Base-by-base conservation (phyloP, 2,888 invertebrate species). In the Lutraria lutraria region DNA sequence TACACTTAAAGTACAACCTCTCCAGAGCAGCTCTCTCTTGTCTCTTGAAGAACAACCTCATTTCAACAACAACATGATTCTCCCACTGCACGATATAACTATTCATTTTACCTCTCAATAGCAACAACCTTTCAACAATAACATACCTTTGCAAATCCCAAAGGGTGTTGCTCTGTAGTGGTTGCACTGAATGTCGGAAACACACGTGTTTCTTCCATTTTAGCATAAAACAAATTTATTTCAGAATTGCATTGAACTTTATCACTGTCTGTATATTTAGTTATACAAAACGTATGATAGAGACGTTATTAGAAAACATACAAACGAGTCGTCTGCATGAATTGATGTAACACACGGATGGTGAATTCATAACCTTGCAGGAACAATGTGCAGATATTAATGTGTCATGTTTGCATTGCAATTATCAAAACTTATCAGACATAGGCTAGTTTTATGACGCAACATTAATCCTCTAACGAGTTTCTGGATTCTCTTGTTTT, bases 401-500 rank as follows among this genome's bases (percentile, higher is more conserved):
- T 31, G 25, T 34, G 76, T 16, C 76, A 31, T 76, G 76, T 31
- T 76, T 76, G 15, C 34, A 16, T 76, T 76, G 34, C 31, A 19
- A 76, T 76, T 76, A 76, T 76, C 76, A 31, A 31, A 19, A n/a
- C 76, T 19, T 76, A 76, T 31, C 76, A 76, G 76, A 76, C 76
- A 76, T 76, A 76, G 34, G 31, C 31, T 76, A 2, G 76, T 76
- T 76, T 76, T 76, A 76, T 76, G 76, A 31, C 76, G 31, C 34
- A 76, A 76, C 76, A 31, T 76, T 76, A 34, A 19, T 34, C 76
- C 29, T 76, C 76, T 76, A 76, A 76, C 76, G 76, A 31, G 76
- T 76, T 76, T 76, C 76, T 76, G 31, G 76, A 76, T 76, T 29
- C 34, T 31, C 10, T 76, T 76, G 76, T 76, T 76, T 76, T 76